Base-by-base conservation (phyloP, 2,113 vertebrate genomes). In the Cephalopholis sonnerati region DNA sequence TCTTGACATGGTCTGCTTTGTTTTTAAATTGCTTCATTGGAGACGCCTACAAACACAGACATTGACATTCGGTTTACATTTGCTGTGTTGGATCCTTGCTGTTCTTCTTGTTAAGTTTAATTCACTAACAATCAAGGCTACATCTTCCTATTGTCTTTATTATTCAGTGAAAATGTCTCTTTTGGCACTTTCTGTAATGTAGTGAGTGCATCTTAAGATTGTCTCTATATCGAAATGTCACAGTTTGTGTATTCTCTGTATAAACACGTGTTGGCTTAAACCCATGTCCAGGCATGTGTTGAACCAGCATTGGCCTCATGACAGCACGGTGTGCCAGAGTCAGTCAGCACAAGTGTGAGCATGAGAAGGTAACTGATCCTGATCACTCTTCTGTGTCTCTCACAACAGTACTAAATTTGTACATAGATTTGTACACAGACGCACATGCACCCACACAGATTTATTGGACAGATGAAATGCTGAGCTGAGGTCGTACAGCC, bases 311-410 rank as follows among this genome's bases (percentile, higher is more conserved):
- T 53, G 64, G 59, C 79, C 15, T 54, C 61, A 29, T 24, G 69
- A 67, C 85, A 74, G 64, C 17, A 18, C 59, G 13, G 74, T 50
- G 8, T 61, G 54, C 57, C 74, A 63, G 53, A 39, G 54, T 22
- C 70, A 41, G 48, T 65, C 81, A 79, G 64, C 74, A 59, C 17
- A 17, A 50, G 75, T 27, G 54, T 59, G 62, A 58, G 50, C 24
- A 22, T 67, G 79, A 77, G 70, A 76, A 64, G 55, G 65, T 50
- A 83, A 71, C 25, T 3, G 65, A 89, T 12, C 24, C 68, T 2
- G 51, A 11, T 48, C 67, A 15, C 62, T 16, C 16, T 22, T 25
- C 72, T 27, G 29, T 39, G 15, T n/a, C 62, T 39, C 63, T 44
- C 62, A 20, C 72, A 51, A 6, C 25, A 2, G 3, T 1, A 39